Evolutionary conservation across 2,797 vertebrate species (phyloP), one percentile per base, ranked within the genome.

Genomic region (Sebastes diploproa): DNA sequence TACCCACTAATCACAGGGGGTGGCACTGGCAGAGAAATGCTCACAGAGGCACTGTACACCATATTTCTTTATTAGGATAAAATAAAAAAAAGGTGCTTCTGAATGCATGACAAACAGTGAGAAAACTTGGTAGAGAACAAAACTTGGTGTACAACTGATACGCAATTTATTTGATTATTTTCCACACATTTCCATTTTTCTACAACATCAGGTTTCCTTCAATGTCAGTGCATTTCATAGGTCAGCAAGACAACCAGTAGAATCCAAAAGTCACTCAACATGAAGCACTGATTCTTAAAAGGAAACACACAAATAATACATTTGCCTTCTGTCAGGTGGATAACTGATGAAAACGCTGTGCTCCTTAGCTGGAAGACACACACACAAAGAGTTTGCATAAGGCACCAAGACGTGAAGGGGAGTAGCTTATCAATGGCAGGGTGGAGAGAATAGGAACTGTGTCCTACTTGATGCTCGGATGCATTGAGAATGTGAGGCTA

Each of bases 211-310:
- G 91, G 94, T 90, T 92, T 96, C 90, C 93, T 93, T 95, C 89
- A 88, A 92, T 76, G 92, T 97, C 97, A 97, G 97, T 98, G 97
- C 97, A 97, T 96, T 96, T 96, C 95, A 97, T 93, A 95, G 94
- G 82, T 93, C 89, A 92, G 88, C 94, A 94, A 96, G 94, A 96
- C 16, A 80, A 93, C 95, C 92, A 94, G 85, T 89, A 86, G 75
- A 87, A 86, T 93, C 93, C 93, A 77, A 89, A 81, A 80, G 78
- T 59, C 3, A 5, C 23, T 65, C 42, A 3, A 77, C 50, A 7
- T 69, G 8, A 12, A 83, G 75, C 85, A 82, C 78, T 11, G 54
- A 55, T 61, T 83, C 58, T 61, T n/a, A 46, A 77, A 80, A 75
- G 25, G 68, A 70, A 58, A n/a, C 30, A 30, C 52, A 18, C 23